These are phyloP conservation scores for Marronus borbonicus DNA, from an alignment of 2,888 invertebrate genomes.

Conservation along the genomic window DNA sequence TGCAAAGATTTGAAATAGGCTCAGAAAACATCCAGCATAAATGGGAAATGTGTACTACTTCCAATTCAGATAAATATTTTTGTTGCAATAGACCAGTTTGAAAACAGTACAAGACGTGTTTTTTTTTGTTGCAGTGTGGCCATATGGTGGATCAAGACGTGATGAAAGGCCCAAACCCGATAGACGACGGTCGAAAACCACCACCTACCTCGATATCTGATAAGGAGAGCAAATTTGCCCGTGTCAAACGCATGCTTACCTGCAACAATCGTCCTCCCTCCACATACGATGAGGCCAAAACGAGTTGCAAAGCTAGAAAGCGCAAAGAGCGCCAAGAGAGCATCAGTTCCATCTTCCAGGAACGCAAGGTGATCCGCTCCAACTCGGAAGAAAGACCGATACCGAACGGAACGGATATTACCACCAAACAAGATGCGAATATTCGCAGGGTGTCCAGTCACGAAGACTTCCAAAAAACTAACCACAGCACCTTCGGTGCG, in stretches of 20 bases:
- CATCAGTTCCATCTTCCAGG: constrained; percentile 73
- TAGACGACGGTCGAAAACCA: constrained; percentile 58
- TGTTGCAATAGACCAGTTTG: too few species aligned
- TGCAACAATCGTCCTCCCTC: constrained; percentile 56
- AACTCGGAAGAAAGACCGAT: constrained; percentile 76
- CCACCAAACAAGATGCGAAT: constrained; percentile 58
- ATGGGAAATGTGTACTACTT: too few species aligned
- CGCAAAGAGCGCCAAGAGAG: constrained; percentile 79
- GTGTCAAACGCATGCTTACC: constrained; percentile 63
- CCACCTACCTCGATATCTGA: constrained; percentile 53
- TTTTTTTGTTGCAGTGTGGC: constrained; percentile 59
- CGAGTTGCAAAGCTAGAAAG: constrained; percentile 72
- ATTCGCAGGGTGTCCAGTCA: constrained; percentile 78
- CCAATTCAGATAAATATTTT: too few species aligned
- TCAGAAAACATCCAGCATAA: too few species aligned
- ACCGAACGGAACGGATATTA: constrained; percentile 62
- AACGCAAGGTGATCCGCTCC: constrained; percentile 76
- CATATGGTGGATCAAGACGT: constrained; percentile 63
- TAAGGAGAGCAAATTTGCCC: constrained; percentile 61
- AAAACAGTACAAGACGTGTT: background rate
- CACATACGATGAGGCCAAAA: constrained; percentile 67
- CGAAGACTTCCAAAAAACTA: constrained; percentile 73
- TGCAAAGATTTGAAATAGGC: too few species aligned
- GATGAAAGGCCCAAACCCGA: constrained; percentile 61
- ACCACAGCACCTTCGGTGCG: constrained; percentile 36